Conservation (phyloP, 2,797 vertebrate species). For the Bovichtus diacanthus region DNA sequence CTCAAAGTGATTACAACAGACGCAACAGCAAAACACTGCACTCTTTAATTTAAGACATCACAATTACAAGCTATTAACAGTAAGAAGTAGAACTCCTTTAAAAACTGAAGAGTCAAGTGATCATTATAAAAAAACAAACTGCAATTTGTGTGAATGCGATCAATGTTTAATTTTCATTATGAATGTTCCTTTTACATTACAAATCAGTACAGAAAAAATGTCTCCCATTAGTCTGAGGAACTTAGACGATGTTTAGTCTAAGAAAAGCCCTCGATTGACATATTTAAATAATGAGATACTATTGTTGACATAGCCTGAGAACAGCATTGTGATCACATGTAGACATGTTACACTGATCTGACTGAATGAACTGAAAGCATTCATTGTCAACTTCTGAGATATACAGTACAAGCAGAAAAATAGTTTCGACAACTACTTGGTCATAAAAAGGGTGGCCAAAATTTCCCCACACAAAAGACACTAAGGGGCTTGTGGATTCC, state of each 20-base stretch:
- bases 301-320: background rate
- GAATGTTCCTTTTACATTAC: background rate
- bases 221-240: background rate
- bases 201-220: conserved; percentile 12
- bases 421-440: background rate
- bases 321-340: background rate
- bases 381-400: background rate
- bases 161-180: background rate
- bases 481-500: background rate
- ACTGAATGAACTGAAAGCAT: background rate
- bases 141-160: background rate
- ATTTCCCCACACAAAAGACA: background rate
- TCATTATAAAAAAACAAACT: background rate
- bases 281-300: conserved; percentile 1
- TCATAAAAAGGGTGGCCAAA: background rate
- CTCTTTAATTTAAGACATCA: background rate
- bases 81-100: background rate
- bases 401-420: background rate
- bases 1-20: background rate
- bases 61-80: background rate
- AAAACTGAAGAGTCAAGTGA: background rate
- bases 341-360: background rate
- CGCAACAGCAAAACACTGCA: conserved; percentile 2
- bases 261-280: background rate
- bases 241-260: background rate